Percentiles rank a stretch among this genome's conserved stretches.
phyloP scores from a whole-genome alignment of 2,113 vertebrate species.

The Onychostruthus taczanowskii region DNA sequence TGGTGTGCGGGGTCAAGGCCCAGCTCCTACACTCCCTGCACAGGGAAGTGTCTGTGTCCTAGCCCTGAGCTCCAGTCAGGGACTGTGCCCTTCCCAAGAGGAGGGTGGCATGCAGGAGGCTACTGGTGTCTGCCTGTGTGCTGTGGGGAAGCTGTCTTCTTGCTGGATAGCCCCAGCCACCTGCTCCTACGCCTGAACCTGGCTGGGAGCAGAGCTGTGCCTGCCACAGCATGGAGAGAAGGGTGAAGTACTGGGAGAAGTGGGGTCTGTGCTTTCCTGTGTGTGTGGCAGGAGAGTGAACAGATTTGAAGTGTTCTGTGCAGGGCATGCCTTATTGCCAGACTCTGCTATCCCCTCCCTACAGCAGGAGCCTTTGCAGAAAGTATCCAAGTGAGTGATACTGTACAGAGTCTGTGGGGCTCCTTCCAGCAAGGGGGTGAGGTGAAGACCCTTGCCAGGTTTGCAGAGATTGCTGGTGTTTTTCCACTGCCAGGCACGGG shows the following conservation, averaged over 20 bases:
- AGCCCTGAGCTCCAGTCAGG: background rate
- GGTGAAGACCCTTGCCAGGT: background rate
- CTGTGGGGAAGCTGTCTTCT: background rate
- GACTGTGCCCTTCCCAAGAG: background rate
- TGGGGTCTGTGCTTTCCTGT: background rate
- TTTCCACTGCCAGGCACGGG: constrained; percentile 77
- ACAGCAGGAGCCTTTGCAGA: background rate
- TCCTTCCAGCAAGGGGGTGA: background rate
- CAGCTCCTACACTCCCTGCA: background rate
- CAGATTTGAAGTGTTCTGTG: background rate
- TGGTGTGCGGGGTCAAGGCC: background rate
- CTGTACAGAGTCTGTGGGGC: background rate
- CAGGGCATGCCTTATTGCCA: background rate
- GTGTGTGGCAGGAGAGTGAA: background rate
- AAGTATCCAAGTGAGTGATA: background rate
- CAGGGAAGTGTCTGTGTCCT: background rate
- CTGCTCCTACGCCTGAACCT: background rate
- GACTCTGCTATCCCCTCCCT: background rate
- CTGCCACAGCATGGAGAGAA: background rate
- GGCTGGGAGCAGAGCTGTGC: background rate
- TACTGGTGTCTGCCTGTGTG: background rate
- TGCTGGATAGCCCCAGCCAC: background rate
- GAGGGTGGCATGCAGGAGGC: background rate
- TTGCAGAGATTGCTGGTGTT: background rate
- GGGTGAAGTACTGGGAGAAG: background rate